Conservation (phyloP, 2,113 vertebrate species). For the Phocoena phocoena region DNA sequence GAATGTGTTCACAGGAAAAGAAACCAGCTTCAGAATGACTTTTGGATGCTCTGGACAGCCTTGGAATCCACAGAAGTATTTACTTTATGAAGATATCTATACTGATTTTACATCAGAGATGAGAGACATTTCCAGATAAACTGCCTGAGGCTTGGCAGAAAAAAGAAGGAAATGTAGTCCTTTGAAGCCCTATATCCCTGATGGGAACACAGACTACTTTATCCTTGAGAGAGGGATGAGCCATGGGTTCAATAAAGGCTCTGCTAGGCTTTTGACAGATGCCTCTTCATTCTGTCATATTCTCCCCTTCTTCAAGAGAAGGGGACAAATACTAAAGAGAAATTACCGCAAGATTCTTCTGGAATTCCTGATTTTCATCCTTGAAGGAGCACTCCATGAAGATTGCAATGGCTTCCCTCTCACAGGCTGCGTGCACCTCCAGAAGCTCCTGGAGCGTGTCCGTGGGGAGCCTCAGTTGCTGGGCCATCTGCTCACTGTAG, state of each 20-base stretch:
- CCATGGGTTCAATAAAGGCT: neutral
- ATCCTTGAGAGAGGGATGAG: neutral
- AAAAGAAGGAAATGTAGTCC: neutral
- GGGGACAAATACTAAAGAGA: neutral
- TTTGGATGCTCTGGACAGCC: neutral
- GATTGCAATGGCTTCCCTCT: slow-evolving; percentile 64
- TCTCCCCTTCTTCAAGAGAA: neutral
- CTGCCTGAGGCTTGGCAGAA: neutral
- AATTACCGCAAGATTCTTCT: slow-evolving; percentile 61
- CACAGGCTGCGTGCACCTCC: slow-evolving; percentile 30
- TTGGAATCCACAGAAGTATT: neutral
- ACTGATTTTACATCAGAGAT: neutral
- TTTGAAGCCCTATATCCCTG: neutral
- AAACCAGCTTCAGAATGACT: neutral
- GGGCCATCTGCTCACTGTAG: slow-evolving; percentile 66
- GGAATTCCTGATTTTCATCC: slow-evolving; percentile 55
- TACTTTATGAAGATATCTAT: neutral
- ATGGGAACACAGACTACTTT: neutral
- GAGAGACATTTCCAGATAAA: neutral
- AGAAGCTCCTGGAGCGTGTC: slow-evolving; percentile 68
- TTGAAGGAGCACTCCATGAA: slow-evolving; percentile 81
- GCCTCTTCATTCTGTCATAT: no score
- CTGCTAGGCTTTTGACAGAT: neutral
- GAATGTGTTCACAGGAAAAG: neutral
- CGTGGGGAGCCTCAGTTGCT: slow-evolving; percentile 41